phyloP scores from a whole-genome alignment of 1,140 invertebrate genomes.

The Microplitis mediator region DNA sequence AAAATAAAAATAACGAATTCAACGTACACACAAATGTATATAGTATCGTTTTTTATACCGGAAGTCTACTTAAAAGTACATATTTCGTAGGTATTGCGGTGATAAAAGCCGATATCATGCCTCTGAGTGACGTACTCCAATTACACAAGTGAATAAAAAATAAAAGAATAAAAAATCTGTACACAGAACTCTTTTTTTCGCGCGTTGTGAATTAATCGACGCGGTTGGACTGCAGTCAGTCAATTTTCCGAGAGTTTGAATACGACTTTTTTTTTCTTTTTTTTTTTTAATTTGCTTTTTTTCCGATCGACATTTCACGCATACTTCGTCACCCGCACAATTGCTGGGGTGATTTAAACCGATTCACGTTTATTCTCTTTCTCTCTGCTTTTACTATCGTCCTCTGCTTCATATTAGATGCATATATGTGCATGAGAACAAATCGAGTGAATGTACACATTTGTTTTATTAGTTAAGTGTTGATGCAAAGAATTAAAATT shows the following conservation, averaged over 20 bases:
- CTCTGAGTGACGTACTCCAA: not conserved
- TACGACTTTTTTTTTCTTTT: not conserved
- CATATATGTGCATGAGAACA: not conserved
- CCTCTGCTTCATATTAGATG: not conserved
- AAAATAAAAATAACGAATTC: slow-evolving; percentile 14
- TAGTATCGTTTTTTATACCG: slow-evolving; percentile 2
- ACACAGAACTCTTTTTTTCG: not conserved
- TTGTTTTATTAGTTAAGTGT: too few species aligned
- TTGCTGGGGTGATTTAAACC: slow-evolving; percentile 21
- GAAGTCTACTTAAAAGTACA: slow-evolving; percentile 13
- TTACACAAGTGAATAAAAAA: slow-evolving; percentile 8
- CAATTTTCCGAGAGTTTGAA: slow-evolving; percentile 24
- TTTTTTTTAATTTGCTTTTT: slow-evolving; percentile 6
- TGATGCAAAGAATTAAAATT: too few species aligned
- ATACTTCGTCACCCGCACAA: slow-evolving; percentile 21
- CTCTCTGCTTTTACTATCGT: slow-evolving; percentile 6
- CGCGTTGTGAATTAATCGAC: slow-evolving; percentile 19
- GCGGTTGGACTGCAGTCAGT: slow-evolving; percentile 13
- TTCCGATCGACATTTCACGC: slow-evolving; percentile 23
- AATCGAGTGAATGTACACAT: not conserved
- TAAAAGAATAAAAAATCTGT: slow-evolving; percentile 6
- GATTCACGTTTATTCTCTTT: slow-evolving; percentile 16
- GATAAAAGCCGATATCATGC: slow-evolving; percentile 19
- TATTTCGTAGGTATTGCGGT: slow-evolving; percentile 12
- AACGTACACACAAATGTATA: not conserved